phyloP scores from a whole-genome alignment of 2,113 vertebrate genomes.

The Dryoscopus gambensis region DNA sequence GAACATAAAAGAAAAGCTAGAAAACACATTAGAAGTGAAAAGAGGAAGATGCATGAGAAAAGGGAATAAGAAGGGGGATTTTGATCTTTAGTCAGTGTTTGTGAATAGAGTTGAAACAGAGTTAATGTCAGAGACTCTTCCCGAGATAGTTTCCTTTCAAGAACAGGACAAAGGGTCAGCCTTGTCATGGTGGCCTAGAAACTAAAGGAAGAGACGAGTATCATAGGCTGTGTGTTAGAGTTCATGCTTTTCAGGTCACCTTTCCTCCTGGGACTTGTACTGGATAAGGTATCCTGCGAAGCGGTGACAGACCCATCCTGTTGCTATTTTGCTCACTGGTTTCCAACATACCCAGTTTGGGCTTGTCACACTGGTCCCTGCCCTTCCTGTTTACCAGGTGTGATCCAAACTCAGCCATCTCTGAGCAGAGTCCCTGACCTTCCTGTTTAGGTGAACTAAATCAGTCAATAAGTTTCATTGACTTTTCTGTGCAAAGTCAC shows the following conservation, averaged over 20 bases:
- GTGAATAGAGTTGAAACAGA: not conserved
- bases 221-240: not conserved
- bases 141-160: not conserved
- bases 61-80: fast-evolving
- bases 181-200: not conserved
- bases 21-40: not conserved
- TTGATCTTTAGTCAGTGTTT: not conserved
- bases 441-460: not conserved
- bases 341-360: not conserved
- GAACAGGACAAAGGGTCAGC: not conserved
- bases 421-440: not conserved
- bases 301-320: conserved; percentile 23
- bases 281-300: not conserved
- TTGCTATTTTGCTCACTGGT: not conserved
- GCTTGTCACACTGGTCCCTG: not conserved
- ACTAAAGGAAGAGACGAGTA: not conserved
- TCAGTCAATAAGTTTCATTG: not conserved
- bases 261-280: not conserved
- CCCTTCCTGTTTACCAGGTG: conserved; percentile 55
- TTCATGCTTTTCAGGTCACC: not conserved
- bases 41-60: not conserved
- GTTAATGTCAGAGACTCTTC: not conserved
- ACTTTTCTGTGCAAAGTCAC: not conserved
- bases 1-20: not conserved
- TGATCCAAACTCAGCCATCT: not conserved